A percentile compares a stretch with the other conserved stretches of the same genome.
Conservation (phyloP, 1,140 invertebrate genomes). For the Nebria ingens region DNA sequence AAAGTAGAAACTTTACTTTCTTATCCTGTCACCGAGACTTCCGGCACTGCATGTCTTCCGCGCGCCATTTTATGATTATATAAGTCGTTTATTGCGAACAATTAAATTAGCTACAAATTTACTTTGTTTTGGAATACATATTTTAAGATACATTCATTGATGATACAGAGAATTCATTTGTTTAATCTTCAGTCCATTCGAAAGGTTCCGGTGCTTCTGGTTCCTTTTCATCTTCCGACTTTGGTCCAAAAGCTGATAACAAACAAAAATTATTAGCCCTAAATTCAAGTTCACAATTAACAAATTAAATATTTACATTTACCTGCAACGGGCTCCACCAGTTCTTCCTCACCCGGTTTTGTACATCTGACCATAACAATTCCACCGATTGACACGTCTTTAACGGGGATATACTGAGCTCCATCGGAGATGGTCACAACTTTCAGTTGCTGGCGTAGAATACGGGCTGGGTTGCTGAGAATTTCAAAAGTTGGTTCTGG, state of each 20-base stretch:
- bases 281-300: no score
- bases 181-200: conserved; percentile 82
- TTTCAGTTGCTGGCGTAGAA: conserved; percentile 88
- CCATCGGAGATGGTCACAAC: conserved; percentile 72
- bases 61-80: neutral
- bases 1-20: no score
- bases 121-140: neutral
- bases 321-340: conserved; percentile 87
- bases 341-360: conserved; percentile 69
- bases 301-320: conserved; percentile 15
- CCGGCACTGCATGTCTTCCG: neutral
- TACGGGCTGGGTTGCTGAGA: conserved; percentile 85
- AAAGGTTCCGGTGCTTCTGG: conserved; percentile 95
- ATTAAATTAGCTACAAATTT: neutral
- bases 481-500: conserved; percentile 85
- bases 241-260: conserved; percentile 73
- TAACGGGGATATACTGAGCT: conserved; percentile 72
- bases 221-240: conserved; percentile 90
- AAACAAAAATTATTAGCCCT: no score
- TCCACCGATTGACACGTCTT: conserved; percentile 88
- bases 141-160: neutral
- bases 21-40: no score
- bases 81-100: neutral
- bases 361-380: conserved; percentile 88
- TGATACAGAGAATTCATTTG: neutral